phyloP scores from a whole-genome alignment of 2,888 invertebrate species.

The Julus scandinavius region DNA sequence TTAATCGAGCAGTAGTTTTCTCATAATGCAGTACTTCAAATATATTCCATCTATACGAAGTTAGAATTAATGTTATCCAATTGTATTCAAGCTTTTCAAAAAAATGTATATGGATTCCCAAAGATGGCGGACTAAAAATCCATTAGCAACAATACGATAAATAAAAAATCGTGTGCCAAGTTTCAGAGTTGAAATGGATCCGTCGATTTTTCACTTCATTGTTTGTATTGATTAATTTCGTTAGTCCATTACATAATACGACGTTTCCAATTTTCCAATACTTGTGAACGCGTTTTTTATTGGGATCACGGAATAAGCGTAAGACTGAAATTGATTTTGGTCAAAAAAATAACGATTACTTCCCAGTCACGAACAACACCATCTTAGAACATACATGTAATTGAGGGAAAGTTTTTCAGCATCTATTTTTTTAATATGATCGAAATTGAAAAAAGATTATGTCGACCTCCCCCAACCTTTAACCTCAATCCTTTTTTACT shows the following conservation, averaged over 20 bases:
- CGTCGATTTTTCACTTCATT: not conserved
- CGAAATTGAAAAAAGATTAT: not conserved
- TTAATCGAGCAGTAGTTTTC: too few species aligned
- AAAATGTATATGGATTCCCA: too few species aligned
- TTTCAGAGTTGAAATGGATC: too few species aligned
- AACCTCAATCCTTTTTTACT: not conserved
- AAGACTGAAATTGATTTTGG: not conserved
- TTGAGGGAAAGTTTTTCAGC: not conserved
- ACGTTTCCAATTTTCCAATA: not conserved
- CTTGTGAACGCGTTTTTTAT: not conserved
- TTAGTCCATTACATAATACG: not conserved
- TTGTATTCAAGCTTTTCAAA: too few species aligned
- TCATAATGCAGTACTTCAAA: too few species aligned
- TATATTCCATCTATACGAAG: too few species aligned
- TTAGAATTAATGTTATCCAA: too few species aligned
- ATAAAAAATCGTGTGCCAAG: too few species aligned
- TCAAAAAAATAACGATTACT: constrained; percentile 1
- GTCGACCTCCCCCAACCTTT: not conserved
- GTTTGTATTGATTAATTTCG: not conserved
- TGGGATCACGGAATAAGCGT: constrained; percentile 10
- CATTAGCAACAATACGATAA: too few species aligned
- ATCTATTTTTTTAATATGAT: not conserved
- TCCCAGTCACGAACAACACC: not conserved
- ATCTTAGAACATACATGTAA: not conserved
- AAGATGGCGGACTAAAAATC: too few species aligned